Conservation (phyloP, 2,113 vertebrate genomes). For the Eurypyga helias region DNA sequence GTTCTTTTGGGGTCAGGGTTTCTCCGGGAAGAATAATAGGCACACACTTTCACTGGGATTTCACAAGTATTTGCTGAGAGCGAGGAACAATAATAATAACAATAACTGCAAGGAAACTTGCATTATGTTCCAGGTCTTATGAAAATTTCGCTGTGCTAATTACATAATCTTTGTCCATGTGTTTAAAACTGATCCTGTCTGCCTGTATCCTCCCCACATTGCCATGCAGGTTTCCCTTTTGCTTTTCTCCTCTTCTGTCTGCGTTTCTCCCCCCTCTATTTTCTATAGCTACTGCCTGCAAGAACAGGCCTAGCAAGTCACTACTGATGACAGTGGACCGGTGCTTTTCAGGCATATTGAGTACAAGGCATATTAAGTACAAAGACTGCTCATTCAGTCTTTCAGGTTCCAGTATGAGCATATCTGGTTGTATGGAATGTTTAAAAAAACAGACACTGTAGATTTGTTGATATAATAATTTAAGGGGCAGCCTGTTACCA, state of each 20-base stretch:
- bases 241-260: background rate
- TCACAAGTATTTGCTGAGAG: background rate
- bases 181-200: background rate
- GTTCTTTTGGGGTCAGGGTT: background rate
- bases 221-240: background rate
- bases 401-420: background rate
- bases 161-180: background rate
- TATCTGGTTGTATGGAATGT: background rate
- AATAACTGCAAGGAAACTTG: background rate
- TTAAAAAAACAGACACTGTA: background rate
- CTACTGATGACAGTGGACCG: background rate
- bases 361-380: background rate
- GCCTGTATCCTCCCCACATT: background rate
- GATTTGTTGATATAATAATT: background rate
- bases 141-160: background rate
- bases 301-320: background rate
- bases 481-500: background rate
- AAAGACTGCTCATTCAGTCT: background rate
- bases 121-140: background rate
- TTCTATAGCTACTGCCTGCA: accelerated
- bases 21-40: background rate
- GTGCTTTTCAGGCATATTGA: background rate
- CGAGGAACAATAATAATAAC: background rate
- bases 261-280: background rate
- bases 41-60: background rate